Conservation (phyloP, 1,140 invertebrate species). For the Diorhabda carinulata region DNA sequence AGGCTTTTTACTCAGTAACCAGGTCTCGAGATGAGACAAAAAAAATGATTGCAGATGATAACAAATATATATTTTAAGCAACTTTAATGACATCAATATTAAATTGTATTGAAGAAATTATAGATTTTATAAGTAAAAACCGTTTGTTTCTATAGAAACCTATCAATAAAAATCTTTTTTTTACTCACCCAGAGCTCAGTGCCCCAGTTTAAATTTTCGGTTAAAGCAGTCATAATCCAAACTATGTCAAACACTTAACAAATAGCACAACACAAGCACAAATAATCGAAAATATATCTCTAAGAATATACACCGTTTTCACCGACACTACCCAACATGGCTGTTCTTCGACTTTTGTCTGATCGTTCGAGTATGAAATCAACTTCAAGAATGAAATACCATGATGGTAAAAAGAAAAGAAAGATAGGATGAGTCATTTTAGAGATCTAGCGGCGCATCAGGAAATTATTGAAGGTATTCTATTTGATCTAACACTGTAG, state of each 20-base stretch:
- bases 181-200: constrained; percentile 59
- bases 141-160: background rate
- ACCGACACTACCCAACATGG: constrained; percentile 40
- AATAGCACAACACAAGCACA: constrained; percentile 29
- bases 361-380: constrained; percentile 5
- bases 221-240: constrained; percentile 38
- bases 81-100: no score
- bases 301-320: constrained; percentile 28
- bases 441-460: background rate
- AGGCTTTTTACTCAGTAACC: background rate
- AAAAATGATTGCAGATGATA: background rate
- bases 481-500: no score
- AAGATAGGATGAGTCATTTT: background rate
- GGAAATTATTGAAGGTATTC: background rate
- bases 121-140: background rate
- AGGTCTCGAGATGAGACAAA: background rate
- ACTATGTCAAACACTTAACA: constrained; percentile 26
- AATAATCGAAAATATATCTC: constrained; percentile 26
- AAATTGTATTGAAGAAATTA: no score
- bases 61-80: no score
- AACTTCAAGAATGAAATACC: constrained; percentile 16
- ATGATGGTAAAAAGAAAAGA: background rate
- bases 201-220: constrained; percentile 57
- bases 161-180: background rate
- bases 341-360: constrained; percentile 21